phyloP scores from a whole-genome alignment of 2,888 invertebrate genomes.

The Drosophila ezoana region DNA sequence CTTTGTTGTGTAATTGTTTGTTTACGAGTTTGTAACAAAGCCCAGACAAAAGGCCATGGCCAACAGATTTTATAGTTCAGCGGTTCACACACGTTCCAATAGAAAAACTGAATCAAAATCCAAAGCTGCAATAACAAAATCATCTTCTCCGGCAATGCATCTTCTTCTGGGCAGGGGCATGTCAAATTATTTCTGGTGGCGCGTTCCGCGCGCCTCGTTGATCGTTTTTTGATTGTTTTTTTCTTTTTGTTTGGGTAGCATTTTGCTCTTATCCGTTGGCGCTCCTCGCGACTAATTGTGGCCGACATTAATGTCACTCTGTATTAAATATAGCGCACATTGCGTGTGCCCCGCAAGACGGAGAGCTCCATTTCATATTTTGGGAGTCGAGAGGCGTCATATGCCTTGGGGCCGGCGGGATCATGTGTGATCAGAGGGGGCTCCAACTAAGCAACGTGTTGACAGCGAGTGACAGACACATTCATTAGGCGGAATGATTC shows the following conservation, averaged over 20 bases:
- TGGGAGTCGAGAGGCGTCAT: slow-evolving; percentile 51
- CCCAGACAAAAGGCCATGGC: slow-evolving; percentile 69
- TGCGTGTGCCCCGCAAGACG: slow-evolving; percentile 2
- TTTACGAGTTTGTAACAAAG: slow-evolving; percentile 70
- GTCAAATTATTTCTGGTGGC: slow-evolving; percentile 70
- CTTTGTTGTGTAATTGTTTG: slow-evolving; percentile 76
- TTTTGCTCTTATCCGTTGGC: slow-evolving; percentile 53
- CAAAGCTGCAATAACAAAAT: slow-evolving; percentile 75
- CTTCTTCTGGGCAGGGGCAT: slow-evolving; percentile 32
- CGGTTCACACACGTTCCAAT: slow-evolving; percentile 73
- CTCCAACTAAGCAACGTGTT: slow-evolving; percentile 69
- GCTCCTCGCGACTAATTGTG: slow-evolving; percentile 66
- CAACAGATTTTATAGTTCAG: slow-evolving; percentile 67
- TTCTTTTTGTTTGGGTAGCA: slow-evolving; percentile 42
- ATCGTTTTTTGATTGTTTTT: slow-evolving; percentile 75
- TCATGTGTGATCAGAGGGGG: slow-evolving; percentile 36
- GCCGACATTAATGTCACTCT: slow-evolving; percentile 74
- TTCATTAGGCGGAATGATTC: slow-evolving; percentile 78
- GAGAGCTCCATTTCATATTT: slow-evolving; percentile 75
- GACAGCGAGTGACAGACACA: slow-evolving; percentile 80
- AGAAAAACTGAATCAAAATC: slow-evolving; percentile 64
- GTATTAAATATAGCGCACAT: slow-evolving; percentile 72
- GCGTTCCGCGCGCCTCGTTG: slow-evolving; percentile 54
- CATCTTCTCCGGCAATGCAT: slow-evolving; percentile 36
- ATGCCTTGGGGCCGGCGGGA: slow-evolving; percentile 18